Evolutionary conservation across 2,888 invertebrate genomes (phyloP).

Genomic region (Catocala fraxini): DNA sequence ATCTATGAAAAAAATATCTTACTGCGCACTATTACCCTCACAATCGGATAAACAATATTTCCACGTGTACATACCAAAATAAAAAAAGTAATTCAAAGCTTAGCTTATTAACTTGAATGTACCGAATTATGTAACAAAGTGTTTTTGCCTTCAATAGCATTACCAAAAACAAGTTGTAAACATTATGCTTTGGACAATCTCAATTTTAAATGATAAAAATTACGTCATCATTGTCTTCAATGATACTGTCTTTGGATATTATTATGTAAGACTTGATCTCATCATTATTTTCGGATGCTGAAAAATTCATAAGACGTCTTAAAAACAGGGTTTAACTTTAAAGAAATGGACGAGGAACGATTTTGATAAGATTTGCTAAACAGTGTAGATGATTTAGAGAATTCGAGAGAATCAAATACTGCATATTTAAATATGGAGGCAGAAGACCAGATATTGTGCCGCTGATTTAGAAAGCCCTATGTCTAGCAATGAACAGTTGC

Average conservation of each 20-base stretch:
- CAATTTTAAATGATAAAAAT: slow-evolving; percentile 1
- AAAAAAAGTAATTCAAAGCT: neutral
- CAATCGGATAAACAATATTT: neutral
- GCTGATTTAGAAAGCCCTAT: too few species aligned
- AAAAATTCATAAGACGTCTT: slow-evolving; percentile 23
- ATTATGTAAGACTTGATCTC: slow-evolving; percentile 31
- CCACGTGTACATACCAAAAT: neutral
- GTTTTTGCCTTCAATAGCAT: too few species aligned
- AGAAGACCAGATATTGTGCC: too few species aligned
- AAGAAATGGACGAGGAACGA: neutral
- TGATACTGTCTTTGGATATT: neutral
- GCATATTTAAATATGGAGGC: too few species aligned
- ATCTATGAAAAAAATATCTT: too few species aligned
- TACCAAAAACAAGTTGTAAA: neutral
- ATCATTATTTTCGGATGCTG: slow-evolving; percentile 13
- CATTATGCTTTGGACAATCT: neutral
- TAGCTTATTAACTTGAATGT: too few species aligned
- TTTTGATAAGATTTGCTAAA: neutral
- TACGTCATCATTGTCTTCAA: neutral
- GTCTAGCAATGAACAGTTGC: too few species aligned
- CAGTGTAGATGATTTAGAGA: neutral
- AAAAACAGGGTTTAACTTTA: slow-evolving; percentile 10
- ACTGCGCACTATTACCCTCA: too few species aligned
- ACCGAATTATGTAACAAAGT: too few species aligned
- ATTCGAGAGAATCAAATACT: too few species aligned